These are phyloP conservation scores for Pheosia tremula DNA, from an alignment of 2,888 invertebrate species.

Conservation along the genomic window DNA sequence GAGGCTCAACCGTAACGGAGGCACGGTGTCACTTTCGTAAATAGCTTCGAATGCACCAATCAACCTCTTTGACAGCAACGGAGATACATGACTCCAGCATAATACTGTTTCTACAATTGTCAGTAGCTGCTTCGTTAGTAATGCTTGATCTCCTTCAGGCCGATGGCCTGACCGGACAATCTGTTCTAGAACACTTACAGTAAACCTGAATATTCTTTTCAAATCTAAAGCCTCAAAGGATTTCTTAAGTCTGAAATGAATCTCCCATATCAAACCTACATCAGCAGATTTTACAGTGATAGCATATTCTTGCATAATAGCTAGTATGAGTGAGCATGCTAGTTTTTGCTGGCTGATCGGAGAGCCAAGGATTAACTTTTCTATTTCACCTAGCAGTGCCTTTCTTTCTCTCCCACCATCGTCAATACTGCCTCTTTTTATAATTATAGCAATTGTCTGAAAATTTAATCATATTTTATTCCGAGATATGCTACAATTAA, in stretches of 20 bases:
- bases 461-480: conserved; percentile 32
- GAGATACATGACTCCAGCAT: conserved; percentile 92
- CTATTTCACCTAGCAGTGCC: conserved; percentile 89
- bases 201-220: conserved; percentile 89
- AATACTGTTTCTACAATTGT: conserved; percentile 91
- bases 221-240: conserved; percentile 93
- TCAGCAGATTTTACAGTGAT: conserved; percentile 93
- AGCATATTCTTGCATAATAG: conserved; percentile 95
- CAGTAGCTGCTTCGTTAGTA: conserved; percentile 88
- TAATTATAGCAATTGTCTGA: conserved; percentile 93
- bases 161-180: conserved; percentile 72
- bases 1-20: conserved; percentile 86
- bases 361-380: conserved; percentile 91
- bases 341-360: conserved; percentile 90
- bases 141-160: conserved; percentile 79
- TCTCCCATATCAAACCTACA: conserved; percentile 94
- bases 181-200: conserved; percentile 74
- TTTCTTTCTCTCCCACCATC: conserved; percentile 88
- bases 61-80: conserved; percentile 87
- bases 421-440: conserved; percentile 92
- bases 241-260: conserved; percentile 92
- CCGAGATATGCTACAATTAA: neutral
- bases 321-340: conserved; percentile 92
- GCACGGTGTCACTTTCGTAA: conserved; percentile 87
- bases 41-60: conserved; percentile 89